Percentiles rank a stretch among this genome's conserved stretches.
Conservation (phyloP, 2,888 invertebrate genomes). For the Neoitamus cyanurus region DNA sequence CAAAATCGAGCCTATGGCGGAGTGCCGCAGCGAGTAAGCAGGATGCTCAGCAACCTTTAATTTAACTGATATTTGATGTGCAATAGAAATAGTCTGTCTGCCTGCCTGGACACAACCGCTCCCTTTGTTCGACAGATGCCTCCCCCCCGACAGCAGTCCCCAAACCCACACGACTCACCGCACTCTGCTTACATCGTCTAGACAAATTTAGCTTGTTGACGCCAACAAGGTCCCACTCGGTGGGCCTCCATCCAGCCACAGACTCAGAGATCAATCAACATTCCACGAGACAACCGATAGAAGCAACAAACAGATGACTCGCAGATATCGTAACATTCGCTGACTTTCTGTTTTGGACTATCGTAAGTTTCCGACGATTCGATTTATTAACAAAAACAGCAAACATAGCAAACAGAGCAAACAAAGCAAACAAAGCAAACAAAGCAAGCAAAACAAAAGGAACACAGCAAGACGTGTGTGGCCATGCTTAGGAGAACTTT, state of each 20-base stretch:
- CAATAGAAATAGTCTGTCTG: slow-evolving; percentile 53
- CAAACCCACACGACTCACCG: background rate
- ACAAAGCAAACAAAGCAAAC: background rate
- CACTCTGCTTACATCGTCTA: slow-evolving; percentile 36
- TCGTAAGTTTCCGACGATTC: background rate
- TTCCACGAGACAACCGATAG: slow-evolving; percentile 13
- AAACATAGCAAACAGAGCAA: background rate
- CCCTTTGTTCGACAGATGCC: background rate
- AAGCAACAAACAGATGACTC: background rate
- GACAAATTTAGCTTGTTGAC: slow-evolving; percentile 29
- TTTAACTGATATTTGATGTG: slow-evolving; percentile 52
- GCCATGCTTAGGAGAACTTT: slow-evolving; percentile 47
- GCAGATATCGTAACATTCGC: background rate
- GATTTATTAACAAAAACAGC: background rate
- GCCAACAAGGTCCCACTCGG: background rate
- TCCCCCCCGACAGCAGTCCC: background rate
- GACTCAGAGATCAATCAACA: slow-evolving; percentile 13
- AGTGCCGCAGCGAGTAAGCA: slow-evolving; percentile 73
- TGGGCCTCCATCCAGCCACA: background rate
- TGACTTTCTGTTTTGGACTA: background rate
- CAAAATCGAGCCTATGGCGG: slow-evolving; percentile 78
- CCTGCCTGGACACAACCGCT: slow-evolving; percentile 26
- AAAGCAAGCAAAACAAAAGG: background rate
- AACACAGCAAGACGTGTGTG: background rate
- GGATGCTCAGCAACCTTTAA: background rate